Percentiles rank a stretch among this genome's conserved stretches.
These are phyloP conservation scores for Eudyptes chrysolophus DNA, from an alignment of 2,113 vertebrate species.

Conservation along the genomic window DNA sequence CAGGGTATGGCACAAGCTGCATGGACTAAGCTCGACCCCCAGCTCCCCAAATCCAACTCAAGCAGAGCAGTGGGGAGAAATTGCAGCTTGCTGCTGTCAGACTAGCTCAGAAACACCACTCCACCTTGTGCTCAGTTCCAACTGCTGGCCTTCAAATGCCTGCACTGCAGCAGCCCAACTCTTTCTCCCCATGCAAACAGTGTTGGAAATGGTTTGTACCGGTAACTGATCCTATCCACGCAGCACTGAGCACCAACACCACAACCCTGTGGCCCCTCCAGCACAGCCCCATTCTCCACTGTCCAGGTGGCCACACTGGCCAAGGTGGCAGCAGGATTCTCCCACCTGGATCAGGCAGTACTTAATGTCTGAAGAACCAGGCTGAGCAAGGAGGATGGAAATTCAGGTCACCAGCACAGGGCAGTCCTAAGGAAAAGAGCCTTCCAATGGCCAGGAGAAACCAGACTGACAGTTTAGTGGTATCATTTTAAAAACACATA, in stretches of 20 bases:
- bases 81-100: background rate
- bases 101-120: background rate
- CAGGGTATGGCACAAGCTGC: background rate
- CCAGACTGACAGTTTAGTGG: background rate
- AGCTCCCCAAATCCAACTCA: background rate
- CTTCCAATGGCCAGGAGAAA: background rate
- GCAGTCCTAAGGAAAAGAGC: background rate
- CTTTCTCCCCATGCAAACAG: fast-evolving
- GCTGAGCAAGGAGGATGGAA: background rate
- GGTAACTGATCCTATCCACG: fast-evolving
- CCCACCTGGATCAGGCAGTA: background rate
- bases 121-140: background rate
- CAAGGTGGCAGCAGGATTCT: background rate
- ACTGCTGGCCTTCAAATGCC: background rate
- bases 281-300: background rate
- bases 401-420: background rate
- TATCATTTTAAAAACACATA: background rate
- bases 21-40: fast-evolving
- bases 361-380: background rate
- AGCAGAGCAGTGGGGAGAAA: background rate
- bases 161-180: background rate
- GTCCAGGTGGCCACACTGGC: background rate
- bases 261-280: background rate
- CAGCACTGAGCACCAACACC: background rate
- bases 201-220: background rate